Evolutionary conservation across 2,113 vertebrate species (phyloP).

Genomic region (Mormyrus iriodes): DNA sequence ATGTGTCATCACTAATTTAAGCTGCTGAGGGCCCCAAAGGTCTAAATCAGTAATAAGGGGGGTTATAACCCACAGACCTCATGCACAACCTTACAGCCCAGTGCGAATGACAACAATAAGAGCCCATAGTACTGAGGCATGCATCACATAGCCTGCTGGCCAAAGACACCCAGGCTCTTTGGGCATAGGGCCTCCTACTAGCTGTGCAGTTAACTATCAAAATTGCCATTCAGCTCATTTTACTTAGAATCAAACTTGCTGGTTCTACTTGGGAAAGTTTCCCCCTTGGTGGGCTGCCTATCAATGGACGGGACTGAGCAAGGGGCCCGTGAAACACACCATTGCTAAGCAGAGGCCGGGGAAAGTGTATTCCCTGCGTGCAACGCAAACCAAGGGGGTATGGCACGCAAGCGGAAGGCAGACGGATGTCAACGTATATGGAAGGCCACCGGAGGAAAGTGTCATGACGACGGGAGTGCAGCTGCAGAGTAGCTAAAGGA

Average conservation of each 20-base stretch:
- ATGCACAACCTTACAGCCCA: neutral
- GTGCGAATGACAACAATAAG: neutral
- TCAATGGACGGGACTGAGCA: neutral
- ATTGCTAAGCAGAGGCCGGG: neutral
- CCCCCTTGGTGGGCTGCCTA: neutral
- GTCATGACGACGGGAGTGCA: neutral
- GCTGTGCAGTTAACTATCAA: neutral
- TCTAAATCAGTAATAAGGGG: neutral
- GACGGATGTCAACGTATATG: neutral
- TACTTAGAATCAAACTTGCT: neutral
- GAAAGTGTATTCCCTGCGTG: neutral
- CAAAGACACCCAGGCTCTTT: neutral
- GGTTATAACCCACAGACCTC: neutral
- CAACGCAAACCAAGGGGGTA: neutral
- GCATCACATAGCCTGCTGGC: neutral
- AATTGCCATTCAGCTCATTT: neutral
- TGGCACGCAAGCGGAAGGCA: neutral
- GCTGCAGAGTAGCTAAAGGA: neutral
- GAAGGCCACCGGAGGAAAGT: neutral
- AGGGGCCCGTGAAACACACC: neutral
- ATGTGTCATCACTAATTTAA: neutral
- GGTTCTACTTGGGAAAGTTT: neutral
- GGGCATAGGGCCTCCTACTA: neutral
- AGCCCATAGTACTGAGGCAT: neutral
- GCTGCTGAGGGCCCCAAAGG: neutral